Conservation (phyloP, 2,113 vertebrate species). For the Misgurnus mizolepis region DNA sequence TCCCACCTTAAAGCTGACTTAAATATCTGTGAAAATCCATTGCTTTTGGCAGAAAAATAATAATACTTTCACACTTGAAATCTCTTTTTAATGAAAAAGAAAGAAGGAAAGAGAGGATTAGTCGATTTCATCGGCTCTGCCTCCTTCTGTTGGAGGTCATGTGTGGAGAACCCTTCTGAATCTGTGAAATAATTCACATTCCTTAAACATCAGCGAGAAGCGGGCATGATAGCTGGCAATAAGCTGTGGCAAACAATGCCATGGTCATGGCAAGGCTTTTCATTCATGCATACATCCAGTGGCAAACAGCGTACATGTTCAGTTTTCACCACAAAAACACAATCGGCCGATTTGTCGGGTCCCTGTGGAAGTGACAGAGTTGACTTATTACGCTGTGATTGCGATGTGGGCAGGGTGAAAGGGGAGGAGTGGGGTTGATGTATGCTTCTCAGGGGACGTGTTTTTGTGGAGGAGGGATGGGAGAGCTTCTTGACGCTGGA, state of each 20-base stretch:
- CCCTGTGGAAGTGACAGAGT: slow-evolving; percentile 16
- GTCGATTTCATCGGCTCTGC: slow-evolving; percentile 46
- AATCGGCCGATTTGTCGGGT: not conserved
- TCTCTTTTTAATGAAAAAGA: slow-evolving; percentile 59
- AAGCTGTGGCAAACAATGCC: slow-evolving; percentile 15
- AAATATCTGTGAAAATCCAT: slow-evolving; percentile 32
- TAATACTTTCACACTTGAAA: slow-evolving; percentile 51
- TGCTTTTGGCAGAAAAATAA: slow-evolving; percentile 33
- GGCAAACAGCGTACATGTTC: not conserved
- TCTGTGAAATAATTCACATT: slow-evolving; percentile 58
- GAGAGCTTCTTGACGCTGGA: slow-evolving; percentile 49
- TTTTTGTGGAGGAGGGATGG: slow-evolving; percentile 45
- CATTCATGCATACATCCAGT: not conserved
- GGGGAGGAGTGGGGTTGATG: slow-evolving; percentile 18
- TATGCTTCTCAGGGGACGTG: slow-evolving; percentile 36
- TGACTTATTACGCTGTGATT: slow-evolving; percentile 36
- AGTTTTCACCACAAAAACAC: not conserved
- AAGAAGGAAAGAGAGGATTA: slow-evolving; percentile 54
- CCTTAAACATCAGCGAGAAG: slow-evolving; percentile 49
- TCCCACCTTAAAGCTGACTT: slow-evolving; percentile 5
- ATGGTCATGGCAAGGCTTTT: not conserved
- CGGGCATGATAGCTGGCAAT: slow-evolving; percentile 35
- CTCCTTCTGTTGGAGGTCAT: slow-evolving; percentile 54
- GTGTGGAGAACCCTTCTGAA: slow-evolving; percentile 46
- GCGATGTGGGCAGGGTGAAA: slow-evolving; percentile 30